These are phyloP conservation scores for Cephus nigrinus DNA, from an alignment of 2,888 invertebrate species.

Conservation along the genomic window DNA sequence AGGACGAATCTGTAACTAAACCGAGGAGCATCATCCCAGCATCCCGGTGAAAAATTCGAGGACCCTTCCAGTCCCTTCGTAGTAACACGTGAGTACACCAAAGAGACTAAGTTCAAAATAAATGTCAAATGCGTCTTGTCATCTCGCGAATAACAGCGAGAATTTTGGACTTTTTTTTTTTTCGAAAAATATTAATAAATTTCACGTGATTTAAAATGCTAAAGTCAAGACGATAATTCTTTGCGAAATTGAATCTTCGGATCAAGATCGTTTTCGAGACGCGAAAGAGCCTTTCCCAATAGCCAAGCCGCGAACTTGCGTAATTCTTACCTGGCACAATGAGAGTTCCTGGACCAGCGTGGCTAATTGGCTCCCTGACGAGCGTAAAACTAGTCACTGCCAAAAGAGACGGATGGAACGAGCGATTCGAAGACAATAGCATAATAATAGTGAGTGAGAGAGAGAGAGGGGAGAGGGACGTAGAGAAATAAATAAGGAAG, in stretches of 20 bases:
- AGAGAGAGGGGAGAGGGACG: constrained; percentile 21
- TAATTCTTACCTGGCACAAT: constrained; percentile 22
- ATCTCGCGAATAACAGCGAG: too few species aligned
- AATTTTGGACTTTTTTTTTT: background rate
- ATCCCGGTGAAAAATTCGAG: background rate
- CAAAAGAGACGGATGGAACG: background rate
- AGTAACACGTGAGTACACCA: background rate
- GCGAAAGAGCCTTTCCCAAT: constrained; percentile 30
- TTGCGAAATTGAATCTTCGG: background rate
- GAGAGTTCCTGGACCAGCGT: constrained; percentile 29
- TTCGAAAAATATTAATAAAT: background rate
- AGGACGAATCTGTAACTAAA: background rate
- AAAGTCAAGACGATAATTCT: background rate
- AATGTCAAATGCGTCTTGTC: background rate
- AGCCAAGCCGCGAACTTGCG: constrained; percentile 32
- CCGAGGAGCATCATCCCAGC: background rate
- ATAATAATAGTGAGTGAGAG: background rate
- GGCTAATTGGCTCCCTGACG: constrained; percentile 7
- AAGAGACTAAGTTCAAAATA: background rate
- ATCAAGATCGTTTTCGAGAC: background rate
- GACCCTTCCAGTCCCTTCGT: background rate
- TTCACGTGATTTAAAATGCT: background rate
- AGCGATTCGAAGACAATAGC: constrained; percentile 2
- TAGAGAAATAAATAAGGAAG: constrained; percentile 9
- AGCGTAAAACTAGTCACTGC: background rate